phyloP scores from a whole-genome alignment of 2,113 vertebrate species.

The Oceanites oceanicus region DNA sequence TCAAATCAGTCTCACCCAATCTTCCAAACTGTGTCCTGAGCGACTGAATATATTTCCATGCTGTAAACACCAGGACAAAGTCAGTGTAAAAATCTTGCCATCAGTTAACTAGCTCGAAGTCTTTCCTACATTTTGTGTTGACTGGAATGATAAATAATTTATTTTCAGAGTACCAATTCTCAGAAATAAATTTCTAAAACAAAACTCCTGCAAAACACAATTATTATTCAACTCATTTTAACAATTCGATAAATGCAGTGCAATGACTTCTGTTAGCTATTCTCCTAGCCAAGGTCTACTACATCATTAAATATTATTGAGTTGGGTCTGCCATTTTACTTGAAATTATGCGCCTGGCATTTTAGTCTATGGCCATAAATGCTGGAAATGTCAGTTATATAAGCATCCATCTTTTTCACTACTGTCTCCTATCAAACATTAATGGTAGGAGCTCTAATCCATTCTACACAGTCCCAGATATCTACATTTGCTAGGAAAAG shows the following conservation, averaged over 20 bases:
- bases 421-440: conserved; percentile 72
- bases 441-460: conserved; percentile 70
- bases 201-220: conserved; percentile 39
- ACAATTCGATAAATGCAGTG: conserved; percentile 66
- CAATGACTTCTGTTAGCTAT: conserved; percentile 60
- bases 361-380: conserved; percentile 73
- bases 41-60: not conserved
- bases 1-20: not conserved
- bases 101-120: not conserved
- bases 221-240: conserved; percentile 63
- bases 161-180: not conserved
- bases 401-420: conserved; percentile 77
- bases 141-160: conserved; percentile 11
- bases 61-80: not conserved
- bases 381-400: conserved; percentile 76
- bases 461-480: conserved; percentile 62
- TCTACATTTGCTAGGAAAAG: conserved; percentile 58
- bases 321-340: conserved; percentile 75
- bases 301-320: conserved; percentile 79
- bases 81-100: not conserved
- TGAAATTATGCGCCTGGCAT: conserved; percentile 76
- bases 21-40: not conserved
- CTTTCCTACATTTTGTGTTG: not conserved
- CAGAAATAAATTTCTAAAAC: conserved; percentile 51
- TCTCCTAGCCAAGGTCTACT: conserved; percentile 45